Evolutionary conservation across 1,140 invertebrate species (phyloP).

Genomic region (Pristionchus pacificus): DNA sequence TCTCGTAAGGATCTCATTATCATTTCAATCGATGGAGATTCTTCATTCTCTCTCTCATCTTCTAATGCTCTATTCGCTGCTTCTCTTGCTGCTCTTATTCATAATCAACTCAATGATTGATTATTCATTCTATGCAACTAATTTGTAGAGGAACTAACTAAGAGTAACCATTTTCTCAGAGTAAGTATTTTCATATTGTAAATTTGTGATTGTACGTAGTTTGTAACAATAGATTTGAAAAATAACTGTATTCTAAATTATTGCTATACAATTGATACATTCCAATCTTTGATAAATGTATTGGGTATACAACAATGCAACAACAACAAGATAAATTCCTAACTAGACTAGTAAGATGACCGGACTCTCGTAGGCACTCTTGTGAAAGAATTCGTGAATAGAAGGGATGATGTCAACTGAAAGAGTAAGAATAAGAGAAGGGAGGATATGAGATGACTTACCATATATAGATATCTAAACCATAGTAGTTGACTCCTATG

Average conservation of each 20-base stretch:
- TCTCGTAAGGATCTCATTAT: conserved; percentile 86
- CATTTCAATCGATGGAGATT: conserved; percentile 27
- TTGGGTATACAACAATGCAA: too few relatives aligned
- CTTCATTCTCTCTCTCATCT: not conserved
- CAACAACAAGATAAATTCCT: too few relatives aligned
- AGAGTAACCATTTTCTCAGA: too few relatives aligned
- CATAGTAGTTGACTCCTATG: conserved; percentile 85
- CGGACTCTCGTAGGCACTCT: not conserved
- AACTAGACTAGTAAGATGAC: too few relatives aligned
- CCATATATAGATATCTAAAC: conserved; percentile 82
- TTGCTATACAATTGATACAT: too few relatives aligned
- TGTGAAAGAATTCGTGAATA: not conserved
- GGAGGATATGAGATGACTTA: conserved; percentile 70
- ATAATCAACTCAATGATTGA: not conserved
- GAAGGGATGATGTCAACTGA: not conserved
- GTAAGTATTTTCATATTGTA: too few relatives aligned
- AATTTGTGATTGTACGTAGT: too few relatives aligned
- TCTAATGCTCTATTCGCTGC: not conserved
- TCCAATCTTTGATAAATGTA: too few relatives aligned
- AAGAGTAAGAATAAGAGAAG: not conserved
- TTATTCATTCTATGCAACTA: too few relatives aligned
- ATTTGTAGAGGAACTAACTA: too few relatives aligned
- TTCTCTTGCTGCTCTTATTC: not conserved
- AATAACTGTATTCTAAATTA: too few relatives aligned
- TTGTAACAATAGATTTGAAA: too few relatives aligned